phyloP scores from a whole-genome alignment of 2,888 invertebrate species.

The Netelia fuscicornis region DNA sequence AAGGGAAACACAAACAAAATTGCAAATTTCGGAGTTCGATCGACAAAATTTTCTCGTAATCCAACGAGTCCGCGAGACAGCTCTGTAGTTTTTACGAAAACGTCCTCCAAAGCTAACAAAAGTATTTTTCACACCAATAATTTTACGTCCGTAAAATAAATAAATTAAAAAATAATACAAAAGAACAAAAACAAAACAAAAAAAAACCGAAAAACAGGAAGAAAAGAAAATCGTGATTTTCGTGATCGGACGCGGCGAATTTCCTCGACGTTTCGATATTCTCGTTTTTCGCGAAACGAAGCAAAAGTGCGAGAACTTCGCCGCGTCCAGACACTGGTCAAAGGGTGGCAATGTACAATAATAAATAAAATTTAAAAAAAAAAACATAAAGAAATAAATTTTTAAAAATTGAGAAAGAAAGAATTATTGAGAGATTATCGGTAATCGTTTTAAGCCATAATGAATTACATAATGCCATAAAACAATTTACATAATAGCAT shows the following conservation, averaged over 20 bases:
- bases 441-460: slow-evolving; percentile 82
- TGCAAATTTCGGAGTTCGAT: not conserved
- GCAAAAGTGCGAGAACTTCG: slow-evolving; percentile 16
- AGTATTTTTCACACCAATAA: slow-evolving; percentile 69
- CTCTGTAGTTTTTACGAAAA: slow-evolving; percentile 59
- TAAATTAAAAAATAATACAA: not conserved
- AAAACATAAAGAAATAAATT: not conserved
- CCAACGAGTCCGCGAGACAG: slow-evolving; percentile 35
- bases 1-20: slow-evolving; percentile 2
- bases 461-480: slow-evolving; percentile 84
- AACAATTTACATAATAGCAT: slow-evolving; percentile 79
- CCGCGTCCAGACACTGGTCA: slow-evolving; percentile 71
- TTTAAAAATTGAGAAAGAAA: slow-evolving; percentile 22
- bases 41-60: slow-evolving; percentile 43
- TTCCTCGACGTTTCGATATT: slow-evolving; percentile 1
- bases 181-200: too few relatives aligned
- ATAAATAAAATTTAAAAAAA: slow-evolving; percentile 65
- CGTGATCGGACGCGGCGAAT: slow-evolving; percentile 26
- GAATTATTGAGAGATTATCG: slow-evolving; percentile 41
- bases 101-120: slow-evolving; percentile 69
- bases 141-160: slow-evolving; percentile 57
- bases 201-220: not conserved
- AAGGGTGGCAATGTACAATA: slow-evolving; percentile 80
- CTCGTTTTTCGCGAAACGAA: slow-evolving; percentile 29
- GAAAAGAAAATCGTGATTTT: slow-evolving; percentile 35